A percentile compares a stretch with the other conserved stretches of the same genome.
phyloP scores from a whole-genome alignment of 1,140 invertebrate genomes.

The Hypsibius dujardini region DNA sequence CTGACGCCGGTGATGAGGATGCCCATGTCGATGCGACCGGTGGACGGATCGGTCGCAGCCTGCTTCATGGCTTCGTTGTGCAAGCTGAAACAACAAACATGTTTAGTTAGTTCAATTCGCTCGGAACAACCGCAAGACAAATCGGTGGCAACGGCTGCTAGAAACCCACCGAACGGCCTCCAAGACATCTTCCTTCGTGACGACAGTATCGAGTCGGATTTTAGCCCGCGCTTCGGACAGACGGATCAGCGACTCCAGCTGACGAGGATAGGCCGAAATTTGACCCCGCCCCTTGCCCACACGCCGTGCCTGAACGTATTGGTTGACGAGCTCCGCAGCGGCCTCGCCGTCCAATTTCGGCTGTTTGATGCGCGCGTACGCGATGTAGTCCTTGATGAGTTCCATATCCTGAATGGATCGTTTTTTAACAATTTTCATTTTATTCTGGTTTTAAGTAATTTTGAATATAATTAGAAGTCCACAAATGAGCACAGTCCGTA shows the following conservation, averaged over 20 bases:
- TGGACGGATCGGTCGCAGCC: constrained; percentile 83
- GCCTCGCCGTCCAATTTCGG: constrained; percentile 77
- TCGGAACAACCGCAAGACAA: too few relatives aligned
- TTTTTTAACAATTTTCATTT: constrained; percentile 22
- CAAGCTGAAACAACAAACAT: constrained; percentile 41
- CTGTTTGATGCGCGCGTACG: constrained; percentile 74
- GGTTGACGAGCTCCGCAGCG: constrained; percentile 65
- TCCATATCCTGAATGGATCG: constrained; percentile 51
- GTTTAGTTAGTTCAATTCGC: too few relatives aligned
- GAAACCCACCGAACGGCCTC: constrained; percentile 60
- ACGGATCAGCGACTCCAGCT: constrained; percentile 88
- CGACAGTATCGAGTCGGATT: constrained; percentile 59
- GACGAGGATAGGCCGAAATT: constrained; percentile 89
- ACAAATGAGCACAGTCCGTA: constrained; percentile 32
- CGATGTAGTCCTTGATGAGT: constrained; percentile 82
- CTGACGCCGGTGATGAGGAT: constrained; percentile 89
- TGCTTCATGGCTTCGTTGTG: constrained; percentile 93
- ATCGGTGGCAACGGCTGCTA: too few relatives aligned
- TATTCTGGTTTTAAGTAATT: too few relatives aligned
- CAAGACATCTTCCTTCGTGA: constrained; percentile 75
- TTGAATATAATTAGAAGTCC: too few relatives aligned
- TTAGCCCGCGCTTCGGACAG: constrained; percentile 91
- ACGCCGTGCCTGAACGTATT: constrained; percentile 89
- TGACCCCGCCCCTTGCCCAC: constrained; percentile 69
- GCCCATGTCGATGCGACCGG: constrained; percentile 83